phyloP scores from a whole-genome alignment of 2,888 invertebrate genomes.

The Coenonympha glycerion region DNA sequence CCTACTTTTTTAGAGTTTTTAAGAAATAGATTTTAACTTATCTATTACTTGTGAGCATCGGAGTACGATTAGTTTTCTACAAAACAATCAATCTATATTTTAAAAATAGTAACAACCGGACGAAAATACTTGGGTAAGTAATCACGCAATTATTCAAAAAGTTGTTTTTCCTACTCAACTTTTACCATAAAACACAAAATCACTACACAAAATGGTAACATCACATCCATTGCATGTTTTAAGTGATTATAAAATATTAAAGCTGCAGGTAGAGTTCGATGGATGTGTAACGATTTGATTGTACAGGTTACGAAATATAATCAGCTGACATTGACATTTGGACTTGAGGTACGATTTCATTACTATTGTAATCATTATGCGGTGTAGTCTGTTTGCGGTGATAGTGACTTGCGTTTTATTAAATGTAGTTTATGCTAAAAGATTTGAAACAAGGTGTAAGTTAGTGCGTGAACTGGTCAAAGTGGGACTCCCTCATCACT shows the following conservation, averaged over 20 bases:
- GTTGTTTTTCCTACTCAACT: slow-evolving; percentile 4
- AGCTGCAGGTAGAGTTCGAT: background rate
- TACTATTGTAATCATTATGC: slow-evolving; percentile 37
- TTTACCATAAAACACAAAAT: background rate
- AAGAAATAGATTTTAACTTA: too few species aligned
- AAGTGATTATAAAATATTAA: background rate
- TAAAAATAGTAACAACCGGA: background rate
- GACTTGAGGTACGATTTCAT: slow-evolving; percentile 23
- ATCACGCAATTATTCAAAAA: background rate
- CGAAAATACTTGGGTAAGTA: background rate
- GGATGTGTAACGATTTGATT: background rate
- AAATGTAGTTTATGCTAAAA: slow-evolving; percentile 35
- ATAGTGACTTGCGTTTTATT: slow-evolving; percentile 14
- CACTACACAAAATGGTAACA: background rate
- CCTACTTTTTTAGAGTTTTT: too few species aligned
- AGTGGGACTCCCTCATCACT: slow-evolving; percentile 47
- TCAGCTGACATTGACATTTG: slow-evolving; percentile 48
- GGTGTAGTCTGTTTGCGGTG: slow-evolving; percentile 28
- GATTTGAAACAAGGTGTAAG: slow-evolving; percentile 57
- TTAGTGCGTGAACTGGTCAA: slow-evolving; percentile 51
- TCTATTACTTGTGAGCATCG: too few species aligned
- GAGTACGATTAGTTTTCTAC: too few species aligned
- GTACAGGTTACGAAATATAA: slow-evolving; percentile 19
- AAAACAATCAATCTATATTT: background rate
- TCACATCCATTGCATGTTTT: background rate